phyloP scores from a whole-genome alignment of 2,888 invertebrate species.

The Exephanes ischioxanthus region DNA sequence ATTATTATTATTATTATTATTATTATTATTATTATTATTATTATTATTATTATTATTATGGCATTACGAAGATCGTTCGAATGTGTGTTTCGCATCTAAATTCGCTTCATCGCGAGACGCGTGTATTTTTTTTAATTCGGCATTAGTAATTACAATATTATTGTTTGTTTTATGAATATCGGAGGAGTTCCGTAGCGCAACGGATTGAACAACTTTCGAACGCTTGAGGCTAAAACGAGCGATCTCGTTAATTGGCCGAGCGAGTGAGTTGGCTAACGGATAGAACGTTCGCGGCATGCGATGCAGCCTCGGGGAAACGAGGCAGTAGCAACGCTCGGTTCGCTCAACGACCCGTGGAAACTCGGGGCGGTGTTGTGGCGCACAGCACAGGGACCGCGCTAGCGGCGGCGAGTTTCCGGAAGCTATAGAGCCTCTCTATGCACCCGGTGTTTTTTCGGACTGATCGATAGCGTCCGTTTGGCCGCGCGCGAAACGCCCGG shows the following conservation, averaged over 20 bases:
- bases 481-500: background rate
- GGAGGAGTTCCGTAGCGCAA: background rate
- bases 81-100: background rate
- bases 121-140: background rate
- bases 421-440: background rate
- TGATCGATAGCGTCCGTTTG: background rate
- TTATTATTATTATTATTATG: background rate
- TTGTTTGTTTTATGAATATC: conserved; percentile 25
- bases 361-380: conserved; percentile 1
- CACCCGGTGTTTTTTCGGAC: background rate
- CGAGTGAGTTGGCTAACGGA: conserved; percentile 18
- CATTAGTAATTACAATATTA: conserved; percentile 3
- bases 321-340: conserved; percentile 2
- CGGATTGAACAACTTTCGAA: conserved; percentile 25
- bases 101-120: background rate
- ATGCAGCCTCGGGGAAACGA: background rate
- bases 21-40: background rate
- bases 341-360: conserved; percentile 26
- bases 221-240: background rate
- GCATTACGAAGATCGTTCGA: background rate
- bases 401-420: background rate
- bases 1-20: background rate
- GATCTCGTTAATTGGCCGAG: conserved; percentile 23
- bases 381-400: background rate
- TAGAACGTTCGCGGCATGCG: conserved; percentile 14